phyloP scores from a whole-genome alignment of 2,888 invertebrate genomes.

The Holacanthella duospinosa region DNA sequence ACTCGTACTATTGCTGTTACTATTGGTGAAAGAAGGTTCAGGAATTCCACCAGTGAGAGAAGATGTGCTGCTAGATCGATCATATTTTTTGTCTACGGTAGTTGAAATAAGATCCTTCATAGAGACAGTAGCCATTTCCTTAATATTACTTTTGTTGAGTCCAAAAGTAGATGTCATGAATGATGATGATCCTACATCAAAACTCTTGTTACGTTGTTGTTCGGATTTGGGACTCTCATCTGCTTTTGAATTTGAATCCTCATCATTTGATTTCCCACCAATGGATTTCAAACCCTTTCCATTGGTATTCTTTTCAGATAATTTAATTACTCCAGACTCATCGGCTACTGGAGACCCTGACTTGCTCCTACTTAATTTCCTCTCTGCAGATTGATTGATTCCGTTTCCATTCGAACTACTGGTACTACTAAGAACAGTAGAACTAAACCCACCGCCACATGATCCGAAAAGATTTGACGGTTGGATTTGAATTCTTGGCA shows the following conservation, averaged over 20 bases:
- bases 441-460: constrained; percentile 8
- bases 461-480: constrained; percentile 25
- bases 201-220: background rate
- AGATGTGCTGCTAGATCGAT: constrained; percentile 7
- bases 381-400: background rate
- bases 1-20: constrained; percentile 8
- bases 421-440: background rate
- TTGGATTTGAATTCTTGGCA: constrained; percentile 21
- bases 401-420: background rate
- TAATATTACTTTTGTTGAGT: constrained; percentile 7
- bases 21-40: constrained; percentile 12
- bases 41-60: constrained; percentile 19
- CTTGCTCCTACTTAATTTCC: constrained; percentile 9
- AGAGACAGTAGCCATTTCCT: constrained; percentile 22
- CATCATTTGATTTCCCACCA: background rate
- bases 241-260: background rate
- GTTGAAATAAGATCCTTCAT: constrained; percentile 32
- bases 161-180: background rate
- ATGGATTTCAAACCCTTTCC: background rate
- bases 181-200: background rate
- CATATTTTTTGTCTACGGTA: constrained; percentile 26
- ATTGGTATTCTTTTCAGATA: background rate
- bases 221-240: background rate
- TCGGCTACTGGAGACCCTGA: background rate
- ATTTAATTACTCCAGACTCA: background rate